phyloP scores from a whole-genome alignment of 2,888 invertebrate genomes.

The Leucozona laternaria region DNA sequence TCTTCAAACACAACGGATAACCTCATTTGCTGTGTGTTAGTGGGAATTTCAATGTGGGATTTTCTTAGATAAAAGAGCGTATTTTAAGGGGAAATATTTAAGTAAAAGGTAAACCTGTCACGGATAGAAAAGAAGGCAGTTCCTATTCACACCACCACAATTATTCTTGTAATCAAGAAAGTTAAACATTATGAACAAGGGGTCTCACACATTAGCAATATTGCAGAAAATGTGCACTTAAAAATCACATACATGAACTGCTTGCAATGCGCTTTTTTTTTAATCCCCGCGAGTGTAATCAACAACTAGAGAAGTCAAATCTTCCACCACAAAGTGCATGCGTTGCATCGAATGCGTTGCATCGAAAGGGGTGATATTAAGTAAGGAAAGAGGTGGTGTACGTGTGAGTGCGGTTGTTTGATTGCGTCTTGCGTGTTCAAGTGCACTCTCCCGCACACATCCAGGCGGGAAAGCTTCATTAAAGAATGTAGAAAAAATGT shows the following conservation, averaged over 20 bases:
- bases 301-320: background rate
- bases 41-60: constrained; percentile 40
- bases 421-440: constrained; percentile 64
- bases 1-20: constrained; percentile 40
- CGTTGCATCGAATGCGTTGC: constrained; percentile 61
- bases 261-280: constrained; percentile 44
- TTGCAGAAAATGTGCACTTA: constrained; percentile 70
- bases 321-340: constrained; percentile 57
- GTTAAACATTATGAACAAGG: constrained; percentile 34
- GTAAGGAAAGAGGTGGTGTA: constrained; percentile 17
- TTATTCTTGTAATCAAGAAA: constrained; percentile 34
- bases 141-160: constrained; percentile 45
- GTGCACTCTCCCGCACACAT: constrained; percentile 70
- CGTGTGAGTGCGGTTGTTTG: constrained; percentile 20
- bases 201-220: constrained; percentile 37
- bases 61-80: constrained; percentile 68
- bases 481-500: constrained; percentile 50
- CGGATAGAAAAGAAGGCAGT: constrained; percentile 41
- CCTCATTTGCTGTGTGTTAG: constrained; percentile 12
- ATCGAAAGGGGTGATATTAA: constrained; percentile 59
- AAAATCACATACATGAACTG: constrained; percentile 37
- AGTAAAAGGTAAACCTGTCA: constrained; percentile 32
- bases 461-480: constrained; percentile 65
- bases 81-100: constrained; percentile 28
- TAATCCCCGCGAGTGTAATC: constrained; percentile 26